These are phyloP conservation scores for Acleris sparsana DNA, from an alignment of 2,888 invertebrate genomes.

Conservation along the genomic window DNA sequence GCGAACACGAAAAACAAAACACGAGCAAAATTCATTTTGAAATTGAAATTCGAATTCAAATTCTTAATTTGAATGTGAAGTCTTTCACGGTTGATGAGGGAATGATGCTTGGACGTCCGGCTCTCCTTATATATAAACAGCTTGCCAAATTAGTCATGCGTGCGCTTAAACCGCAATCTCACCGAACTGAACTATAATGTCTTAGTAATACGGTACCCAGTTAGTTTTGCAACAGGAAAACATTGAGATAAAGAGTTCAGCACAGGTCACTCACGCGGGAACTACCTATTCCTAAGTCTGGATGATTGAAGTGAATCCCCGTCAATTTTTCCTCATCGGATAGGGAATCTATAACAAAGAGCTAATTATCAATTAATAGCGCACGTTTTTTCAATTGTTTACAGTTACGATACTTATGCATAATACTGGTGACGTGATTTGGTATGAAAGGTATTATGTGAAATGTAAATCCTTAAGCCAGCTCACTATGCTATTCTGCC, in stretches of 20 bases:
- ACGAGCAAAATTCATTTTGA: conserved; percentile 57
- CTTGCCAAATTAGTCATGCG: conserved; percentile 1
- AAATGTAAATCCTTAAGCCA: too few relatives aligned
- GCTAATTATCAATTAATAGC: not conserved
- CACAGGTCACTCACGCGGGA: conserved; percentile 18
- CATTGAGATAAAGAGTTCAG: conserved; percentile 11
- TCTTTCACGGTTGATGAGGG: conserved; percentile 24
- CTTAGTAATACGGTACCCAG: not conserved
- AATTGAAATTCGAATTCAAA: conserved; percentile 21
- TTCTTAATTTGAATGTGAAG: conserved; percentile 2
- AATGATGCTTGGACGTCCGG: conserved; percentile 23
- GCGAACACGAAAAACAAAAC: conserved; percentile 57
- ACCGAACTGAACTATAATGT: conserved; percentile 2
- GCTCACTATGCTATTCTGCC: too few relatives aligned
- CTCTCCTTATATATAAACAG: conserved; percentile 18
- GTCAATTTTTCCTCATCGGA: not conserved
- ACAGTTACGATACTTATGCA: too few relatives aligned
- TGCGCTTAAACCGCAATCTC: not conserved
- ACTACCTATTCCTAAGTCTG: conserved; percentile 17
- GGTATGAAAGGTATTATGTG: too few relatives aligned
- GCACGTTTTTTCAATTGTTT: not conserved
- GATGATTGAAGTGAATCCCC: conserved; percentile 27
- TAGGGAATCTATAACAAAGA: not conserved
- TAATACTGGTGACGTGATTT: too few relatives aligned
- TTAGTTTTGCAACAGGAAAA: conserved; percentile 3